Conservation (phyloP, 1,140 invertebrate species). For the Amyelois transitella region DNA sequence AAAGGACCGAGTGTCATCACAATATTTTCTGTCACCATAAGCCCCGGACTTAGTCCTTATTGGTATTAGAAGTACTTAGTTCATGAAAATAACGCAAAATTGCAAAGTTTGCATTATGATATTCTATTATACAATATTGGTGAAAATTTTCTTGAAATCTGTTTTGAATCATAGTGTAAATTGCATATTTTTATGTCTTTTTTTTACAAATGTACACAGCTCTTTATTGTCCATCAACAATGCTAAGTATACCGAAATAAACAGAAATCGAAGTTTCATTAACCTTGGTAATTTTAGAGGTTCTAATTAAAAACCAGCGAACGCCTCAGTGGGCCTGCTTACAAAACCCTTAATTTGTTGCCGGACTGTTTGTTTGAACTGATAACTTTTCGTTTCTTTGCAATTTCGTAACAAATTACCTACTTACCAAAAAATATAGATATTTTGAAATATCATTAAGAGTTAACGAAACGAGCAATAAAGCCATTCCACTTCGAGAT, state of each 20-base stretch:
- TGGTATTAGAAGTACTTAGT: too few relatives aligned
- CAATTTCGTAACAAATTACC: background rate
- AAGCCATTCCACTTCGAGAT: too few relatives aligned
- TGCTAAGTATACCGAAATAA: slow-evolving; percentile 35
- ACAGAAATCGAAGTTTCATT: slow-evolving; percentile 56
- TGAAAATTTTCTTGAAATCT: too few relatives aligned
- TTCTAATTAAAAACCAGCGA: slow-evolving; percentile 65
- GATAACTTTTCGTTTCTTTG: background rate
- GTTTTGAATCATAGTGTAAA: background rate
- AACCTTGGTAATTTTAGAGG: slow-evolving; percentile 51
- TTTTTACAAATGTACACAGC: too few relatives aligned
- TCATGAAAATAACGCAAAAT: too few relatives aligned
- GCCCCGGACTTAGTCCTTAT: too few relatives aligned
- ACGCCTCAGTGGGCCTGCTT: slow-evolving; percentile 54
- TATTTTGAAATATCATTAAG: too few relatives aligned
- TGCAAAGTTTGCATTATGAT: too few relatives aligned
- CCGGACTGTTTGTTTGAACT: background rate
- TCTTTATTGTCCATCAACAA: slow-evolving; percentile 20
- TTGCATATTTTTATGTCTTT: slow-evolving; percentile 12
- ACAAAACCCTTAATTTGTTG: slow-evolving; percentile 59
- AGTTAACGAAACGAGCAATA: too few relatives aligned
- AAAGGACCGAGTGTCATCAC: too few relatives aligned
- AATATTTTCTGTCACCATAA: too few relatives aligned
- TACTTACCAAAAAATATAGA: background rate
- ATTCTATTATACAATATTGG: too few relatives aligned